Base-by-base conservation (phyloP, 1,140 invertebrate species). In the Rhizoglyphus robini region DNA sequence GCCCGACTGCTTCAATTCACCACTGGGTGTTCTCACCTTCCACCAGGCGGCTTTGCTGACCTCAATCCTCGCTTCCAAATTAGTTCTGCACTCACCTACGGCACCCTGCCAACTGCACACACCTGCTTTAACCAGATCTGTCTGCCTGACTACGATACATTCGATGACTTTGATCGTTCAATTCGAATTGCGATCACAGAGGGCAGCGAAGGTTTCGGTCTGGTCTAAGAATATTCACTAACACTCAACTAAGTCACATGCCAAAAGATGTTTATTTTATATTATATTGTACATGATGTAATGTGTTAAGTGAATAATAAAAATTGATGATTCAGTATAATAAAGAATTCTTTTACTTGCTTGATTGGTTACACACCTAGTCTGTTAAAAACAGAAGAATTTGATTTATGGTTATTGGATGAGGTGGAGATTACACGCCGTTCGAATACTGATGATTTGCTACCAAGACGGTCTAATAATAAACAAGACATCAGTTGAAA, bases 81-180 rank as follows among this genome's bases (percentile, higher is more conserved):
- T 49, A 88, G 87, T 27, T 86, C 89, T 15, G 85, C 88, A 57
- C 88, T 88, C 11, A 90, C 88, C 48, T 90, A 86, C 78, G 89
- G 88, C 47, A 89, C 87, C 74, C 78, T 95, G 72, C 91, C 91
- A 46, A 92, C 90, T 25, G 90, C 91, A 51, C 90, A 95, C 76
- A 94, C 90, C 49, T 94, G 90, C 80, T 96, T 96, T 76, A 95
- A 96, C 82, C 90, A 95, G 77, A 82, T 96, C 47, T 95, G 91
- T 78, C 80, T 96, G 71, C 91, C 92, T 23, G 89, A 92, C 76
- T 95, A 95, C 77, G 90, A 94, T 72, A 85, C 82, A 71, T 95
- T 93, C 76, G 90, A 96, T 78, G 86, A 90, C 70, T 90, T 96
- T 71, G 90, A 95, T 72, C 86, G 87, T 74, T 86, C 88, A 31